A percentile compares a stretch with the other conserved stretches of the same genome.
Conservation (phyloP, 2,888 invertebrate genomes). For the Drosophila monieri region DNA sequence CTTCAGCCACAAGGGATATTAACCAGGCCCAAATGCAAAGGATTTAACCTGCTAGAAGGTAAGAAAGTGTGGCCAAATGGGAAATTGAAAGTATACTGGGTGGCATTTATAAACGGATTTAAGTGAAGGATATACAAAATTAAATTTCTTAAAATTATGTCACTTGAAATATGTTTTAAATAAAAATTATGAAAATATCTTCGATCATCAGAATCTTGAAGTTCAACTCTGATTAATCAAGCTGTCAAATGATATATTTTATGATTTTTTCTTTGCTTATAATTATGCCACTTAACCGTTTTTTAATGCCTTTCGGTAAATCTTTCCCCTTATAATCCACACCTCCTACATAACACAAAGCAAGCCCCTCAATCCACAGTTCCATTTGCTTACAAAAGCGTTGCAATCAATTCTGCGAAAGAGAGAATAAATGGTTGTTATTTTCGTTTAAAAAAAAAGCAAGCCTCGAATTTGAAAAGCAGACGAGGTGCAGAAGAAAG, state of each 20-base stretch:
- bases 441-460: slow-evolving; percentile 17
- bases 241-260: no score
- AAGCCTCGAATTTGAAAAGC: slow-evolving; percentile 45
- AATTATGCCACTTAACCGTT: slow-evolving; percentile 17
- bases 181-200: background rate
- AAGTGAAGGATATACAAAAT: background rate
- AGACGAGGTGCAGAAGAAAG: slow-evolving; percentile 46
- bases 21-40: slow-evolving; percentile 47
- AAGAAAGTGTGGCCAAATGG: slow-evolving; percentile 37
- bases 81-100: background rate
- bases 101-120: background rate
- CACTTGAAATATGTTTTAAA: background rate
- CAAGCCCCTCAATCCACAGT: slow-evolving; percentile 40
- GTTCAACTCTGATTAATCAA: no score
- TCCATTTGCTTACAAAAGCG: slow-evolving; percentile 76
- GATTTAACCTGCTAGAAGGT: slow-evolving; percentile 60
- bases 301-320: slow-evolving; percentile 9
- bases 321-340: slow-evolving; percentile 1
- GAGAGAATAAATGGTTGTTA: slow-evolving; percentile 62
- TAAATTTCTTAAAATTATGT: background rate
- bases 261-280: background rate
- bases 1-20: slow-evolving; percentile 57
- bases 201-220: no score
- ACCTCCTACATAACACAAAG: slow-evolving; percentile 9
- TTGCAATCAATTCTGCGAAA: slow-evolving; percentile 66